Base-by-base conservation (phyloP, 2,797 vertebrate species). In the Platalea minor region DNA sequence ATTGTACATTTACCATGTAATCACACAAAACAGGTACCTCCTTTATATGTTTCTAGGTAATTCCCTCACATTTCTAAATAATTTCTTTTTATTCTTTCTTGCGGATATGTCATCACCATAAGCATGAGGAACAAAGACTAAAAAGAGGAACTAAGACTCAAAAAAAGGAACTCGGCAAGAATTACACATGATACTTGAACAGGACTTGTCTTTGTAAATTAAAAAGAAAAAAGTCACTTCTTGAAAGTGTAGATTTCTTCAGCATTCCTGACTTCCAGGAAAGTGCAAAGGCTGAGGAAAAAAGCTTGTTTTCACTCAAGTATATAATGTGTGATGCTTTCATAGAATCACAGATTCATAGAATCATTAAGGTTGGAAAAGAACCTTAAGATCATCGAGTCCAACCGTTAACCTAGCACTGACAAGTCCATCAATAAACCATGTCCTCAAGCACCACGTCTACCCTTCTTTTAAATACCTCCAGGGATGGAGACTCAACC, bases 91-190 rank as follows among this genome's bases (percentile, higher is more conserved):
- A 24, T 29, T 76, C 9, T 73, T 91, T 73, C 23, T 93, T n/a
- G 13, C 3, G 29, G 23, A 19, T 45, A 37, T 3, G 1, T 2
- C 13, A 39, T 28, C 17, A 50, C 14, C 0, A 1, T 31, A 39
- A 31, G 4, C 10, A 75, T 14, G 7, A 89, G 20, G 8, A 85
- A 26, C 3, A 19, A 28, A 77, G 21, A 59, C 8, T 54, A 19
- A 39, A 68, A 64, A 37, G 15, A 54, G 23, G 26, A 89, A 61
- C 11, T n/a, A 76, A 14, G 7, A 35, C 11, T 33, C n/a, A 11
- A 59, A 21, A 53, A 70, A 17, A 7, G 7, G 65, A 31, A 13
- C 31, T 59, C 35, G 37, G 6, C 13, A 76, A 39, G 4, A 83
- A 20, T 26, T 85, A n/a, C 9, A 59, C 11, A 14, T 13, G 6